These are phyloP conservation scores for Heliangelus exortis DNA, from an alignment of 2,797 vertebrate species.

Conservation along the genomic window DNA sequence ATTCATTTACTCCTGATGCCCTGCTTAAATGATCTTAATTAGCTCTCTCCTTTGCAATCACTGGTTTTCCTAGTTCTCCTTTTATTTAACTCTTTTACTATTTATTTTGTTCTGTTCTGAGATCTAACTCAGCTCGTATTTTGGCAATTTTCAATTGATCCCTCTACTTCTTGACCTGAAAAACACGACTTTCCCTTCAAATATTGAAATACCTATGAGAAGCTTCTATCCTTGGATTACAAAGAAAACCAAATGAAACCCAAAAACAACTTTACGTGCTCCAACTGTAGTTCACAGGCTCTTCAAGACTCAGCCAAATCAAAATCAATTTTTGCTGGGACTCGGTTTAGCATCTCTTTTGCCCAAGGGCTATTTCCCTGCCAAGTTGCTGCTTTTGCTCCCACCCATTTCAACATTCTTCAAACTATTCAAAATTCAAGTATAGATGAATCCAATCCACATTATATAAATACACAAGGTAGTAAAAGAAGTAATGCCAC, in stretches of 20 bases:
- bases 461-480: neutral
- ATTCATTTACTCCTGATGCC: neutral
- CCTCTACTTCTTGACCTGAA: conserved; percentile 22
- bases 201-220: conserved; percentile 42
- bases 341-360: conserved; percentile 57
- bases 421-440: conserved; percentile 34
- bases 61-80: neutral
- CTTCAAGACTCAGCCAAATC: conserved; percentile 52
- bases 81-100: neutral
- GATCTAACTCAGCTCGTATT: neutral
- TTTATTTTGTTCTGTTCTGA: neutral
- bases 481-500: neutral
- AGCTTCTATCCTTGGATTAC: conserved; percentile 31
- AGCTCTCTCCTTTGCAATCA: neutral
- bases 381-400: conserved; percentile 58
- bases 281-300: conserved; percentile 22
- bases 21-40: neutral
- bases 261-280: conserved; percentile 27
- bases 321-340: conserved; percentile 63
- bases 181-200: conserved; percentile 1
- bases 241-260: conserved; percentile 37
- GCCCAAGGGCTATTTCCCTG: conserved; percentile 59
- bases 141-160: neutral
- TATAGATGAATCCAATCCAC: neutral
- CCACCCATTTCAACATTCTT: conserved; percentile 51